Conservation (phyloP, 2,888 invertebrate genomes). For the Scelioninae gen. 2 region DNA sequence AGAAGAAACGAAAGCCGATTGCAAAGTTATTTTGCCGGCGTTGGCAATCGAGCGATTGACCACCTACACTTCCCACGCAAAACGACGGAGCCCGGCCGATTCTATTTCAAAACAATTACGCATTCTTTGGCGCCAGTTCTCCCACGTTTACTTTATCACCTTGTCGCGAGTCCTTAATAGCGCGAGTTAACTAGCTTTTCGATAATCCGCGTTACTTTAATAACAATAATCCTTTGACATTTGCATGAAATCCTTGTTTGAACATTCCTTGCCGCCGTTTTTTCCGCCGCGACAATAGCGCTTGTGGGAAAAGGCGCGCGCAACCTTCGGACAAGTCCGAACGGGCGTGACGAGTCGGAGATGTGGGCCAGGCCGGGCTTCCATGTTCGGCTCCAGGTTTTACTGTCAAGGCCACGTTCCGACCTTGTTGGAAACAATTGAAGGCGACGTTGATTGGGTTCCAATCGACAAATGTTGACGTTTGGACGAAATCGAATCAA, state of each 20-base stretch:
- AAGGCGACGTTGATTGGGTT: too few relatives aligned
- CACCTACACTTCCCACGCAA: constrained; percentile 70
- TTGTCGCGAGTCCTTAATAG: constrained; percentile 55
- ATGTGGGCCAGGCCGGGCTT: too few relatives aligned
- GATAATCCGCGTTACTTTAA: constrained; percentile 36
- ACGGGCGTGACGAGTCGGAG: too few relatives aligned
- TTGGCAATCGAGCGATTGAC: constrained; percentile 58
- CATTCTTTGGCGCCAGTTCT: constrained; percentile 69
- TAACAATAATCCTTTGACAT: constrained; percentile 27
- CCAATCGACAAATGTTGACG: too few relatives aligned
- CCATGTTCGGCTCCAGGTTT: too few relatives aligned
- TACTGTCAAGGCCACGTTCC: too few relatives aligned
- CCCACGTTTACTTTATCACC: constrained; percentile 64
- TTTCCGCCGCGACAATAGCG: neutral
- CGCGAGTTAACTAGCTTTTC: constrained; percentile 48
- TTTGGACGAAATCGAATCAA: too few relatives aligned
- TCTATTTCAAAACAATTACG: constrained; percentile 71
- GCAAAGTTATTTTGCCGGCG: constrained; percentile 55
- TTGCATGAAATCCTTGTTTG: constrained; percentile 35
- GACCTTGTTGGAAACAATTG: too few relatives aligned
- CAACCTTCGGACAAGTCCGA: too few relatives aligned
- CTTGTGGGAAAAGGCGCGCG: constrained; percentile 8
- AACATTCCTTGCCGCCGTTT: neutral
- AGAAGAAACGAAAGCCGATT: constrained; percentile 54
- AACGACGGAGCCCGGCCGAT: constrained; percentile 62